Base-by-base conservation (phyloP, 2,888 invertebrate species). In the Thereva unica region DNA sequence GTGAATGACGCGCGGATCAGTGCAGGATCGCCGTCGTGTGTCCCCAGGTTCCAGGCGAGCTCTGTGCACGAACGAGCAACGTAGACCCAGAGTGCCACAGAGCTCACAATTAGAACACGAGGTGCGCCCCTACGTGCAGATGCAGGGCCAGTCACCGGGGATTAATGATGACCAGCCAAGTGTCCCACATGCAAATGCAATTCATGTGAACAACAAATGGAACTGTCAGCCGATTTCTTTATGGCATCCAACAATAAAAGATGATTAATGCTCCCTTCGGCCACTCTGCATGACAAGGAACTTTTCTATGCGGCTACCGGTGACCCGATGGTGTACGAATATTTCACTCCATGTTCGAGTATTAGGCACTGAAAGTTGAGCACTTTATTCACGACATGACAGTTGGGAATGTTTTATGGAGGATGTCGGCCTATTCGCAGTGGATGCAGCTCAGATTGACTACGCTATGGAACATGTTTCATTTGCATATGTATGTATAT, bases 251-350 rank as follows among this genome's bases (percentile, higher is more conserved):
- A 59, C 59, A 59, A 59, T 59, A 59, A 59, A 47, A 59, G 49
- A 59, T 59, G 59, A 59, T 59, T 59, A 59, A 59, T 59, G 59
- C 59, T 59, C 59, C 59, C 49, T 59, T 47, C 59, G 38, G 59
- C 49, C 49, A 42, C 35, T 59, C 47, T 59, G 49, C 47, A 59
- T 37, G 59, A 49, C 45, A 59, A 59, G 59, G 8, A 59, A 35
- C 37, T 59, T 59, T 59, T 59, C 49, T 49, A 9, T 12, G 49
- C 40, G 47, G 59, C 59, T 59, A 59, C 59, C n/a, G 47, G 47
- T 47, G 9, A 23, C 23, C 23, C 12, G 59, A 49, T 59, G 59
- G 49, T 38, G 45, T 23, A 23, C 23, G 23, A 23, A 23, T 59
- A 59, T 59, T 59, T 59, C 47, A 49, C 49, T 59, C 49, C 40